Conservation (phyloP, 1,140 invertebrate genomes). For the Drosophila setifemur region DNA sequence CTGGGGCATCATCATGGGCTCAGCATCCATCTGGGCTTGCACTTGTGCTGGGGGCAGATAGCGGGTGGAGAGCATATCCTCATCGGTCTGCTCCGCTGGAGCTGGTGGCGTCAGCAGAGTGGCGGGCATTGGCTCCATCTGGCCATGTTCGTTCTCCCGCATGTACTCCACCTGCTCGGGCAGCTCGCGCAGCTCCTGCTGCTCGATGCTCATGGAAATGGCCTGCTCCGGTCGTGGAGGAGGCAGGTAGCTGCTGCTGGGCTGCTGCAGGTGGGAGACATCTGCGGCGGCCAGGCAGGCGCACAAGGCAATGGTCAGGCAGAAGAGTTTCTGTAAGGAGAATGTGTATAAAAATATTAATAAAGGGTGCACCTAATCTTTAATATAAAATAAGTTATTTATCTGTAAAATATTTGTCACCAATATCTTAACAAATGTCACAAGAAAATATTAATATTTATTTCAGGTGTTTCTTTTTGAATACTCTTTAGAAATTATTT, state of each 20-base stretch:
- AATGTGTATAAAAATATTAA: no score
- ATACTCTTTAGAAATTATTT: no score
- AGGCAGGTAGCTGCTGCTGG: conserved; percentile 57
- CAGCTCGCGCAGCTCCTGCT: conserved; percentile 68
- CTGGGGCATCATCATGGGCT: conserved; percentile 44
- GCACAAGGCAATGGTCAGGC: conserved; percentile 39
- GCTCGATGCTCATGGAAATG: conserved; percentile 68
- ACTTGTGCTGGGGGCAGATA: conserved; percentile 46
- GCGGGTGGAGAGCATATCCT: conserved; percentile 34
- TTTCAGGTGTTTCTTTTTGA: no score
- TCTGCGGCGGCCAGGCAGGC: conserved; percentile 64
- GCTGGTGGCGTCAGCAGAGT: conserved; percentile 56
- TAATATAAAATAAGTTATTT: no score
- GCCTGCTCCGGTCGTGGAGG: conserved; percentile 54
- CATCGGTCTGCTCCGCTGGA: conserved; percentile 15
- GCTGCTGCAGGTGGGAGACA: conserved; percentile 66
- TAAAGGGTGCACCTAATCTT: no score
- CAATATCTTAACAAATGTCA: no score
- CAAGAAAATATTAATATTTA: no score
- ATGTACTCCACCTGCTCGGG: conserved; percentile 75
- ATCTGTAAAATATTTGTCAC: no score
- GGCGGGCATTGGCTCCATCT: conserved; percentile 60
- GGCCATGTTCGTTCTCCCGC: conserved; percentile 33
- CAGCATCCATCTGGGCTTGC: conserved; percentile 10
- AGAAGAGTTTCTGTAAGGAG: conserved; percentile 39